Evolutionary conservation across 2,888 invertebrate genomes (phyloP).

Genomic region (Zaprionus lineosus): DNA sequence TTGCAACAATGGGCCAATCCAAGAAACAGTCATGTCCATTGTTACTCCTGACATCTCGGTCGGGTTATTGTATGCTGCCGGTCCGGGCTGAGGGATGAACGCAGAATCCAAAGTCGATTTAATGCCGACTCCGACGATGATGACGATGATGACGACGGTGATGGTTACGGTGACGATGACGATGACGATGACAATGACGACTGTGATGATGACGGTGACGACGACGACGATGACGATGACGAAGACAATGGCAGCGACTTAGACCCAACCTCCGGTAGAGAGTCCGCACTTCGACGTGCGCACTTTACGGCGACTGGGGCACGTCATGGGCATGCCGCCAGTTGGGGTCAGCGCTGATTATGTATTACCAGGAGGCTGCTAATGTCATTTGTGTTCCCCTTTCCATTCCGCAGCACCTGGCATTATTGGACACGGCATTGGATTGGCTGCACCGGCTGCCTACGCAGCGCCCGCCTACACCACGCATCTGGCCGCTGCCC

Average conservation of each 20-base stretch:
- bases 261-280: background rate
- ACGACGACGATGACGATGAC: no score
- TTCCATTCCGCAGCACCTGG: slow-evolving; percentile 60
- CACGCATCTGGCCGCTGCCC: slow-evolving; percentile 78
- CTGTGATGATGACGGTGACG: no score
- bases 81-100: no score
- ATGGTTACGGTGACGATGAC: no score
- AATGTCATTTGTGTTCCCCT: slow-evolving; percentile 21
- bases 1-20: slow-evolving; percentile 34
- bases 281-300: background rate
- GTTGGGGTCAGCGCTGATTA: slow-evolving; percentile 2
- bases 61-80: slow-evolving; percentile 17
- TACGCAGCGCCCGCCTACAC: slow-evolving; percentile 63
- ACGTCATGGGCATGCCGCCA: no score
- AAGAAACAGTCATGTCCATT: slow-evolving; percentile 13
- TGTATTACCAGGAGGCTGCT: slow-evolving; percentile 4
- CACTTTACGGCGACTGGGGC: background rate
- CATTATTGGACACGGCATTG: slow-evolving; percentile 73
- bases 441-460: slow-evolving; percentile 56
- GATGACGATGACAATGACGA: no score
- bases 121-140: no score
- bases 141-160: no score
- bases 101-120: no score
- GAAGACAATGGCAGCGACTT: no score
- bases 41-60: slow-evolving; percentile 12